Base-by-base conservation (phyloP, 2,888 invertebrate genomes). In the Eubasilissa splendida region DNA sequence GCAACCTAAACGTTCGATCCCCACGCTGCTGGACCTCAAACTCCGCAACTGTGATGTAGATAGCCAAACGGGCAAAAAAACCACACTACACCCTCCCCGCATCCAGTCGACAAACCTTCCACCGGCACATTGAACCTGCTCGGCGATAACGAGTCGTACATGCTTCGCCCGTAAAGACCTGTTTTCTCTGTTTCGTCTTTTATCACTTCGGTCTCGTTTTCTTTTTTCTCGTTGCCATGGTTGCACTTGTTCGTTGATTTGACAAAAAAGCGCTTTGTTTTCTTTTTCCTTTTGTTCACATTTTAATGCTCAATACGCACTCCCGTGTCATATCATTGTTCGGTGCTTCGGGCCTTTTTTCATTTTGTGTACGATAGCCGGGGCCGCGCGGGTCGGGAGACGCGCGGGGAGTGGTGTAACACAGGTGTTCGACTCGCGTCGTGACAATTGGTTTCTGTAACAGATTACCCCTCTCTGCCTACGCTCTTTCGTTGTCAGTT, bases 341-440 rank as follows among this genome's bases (percentile, higher is more conserved):
- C 11, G 14, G n/a, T 31, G 12, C n/a, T 3, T 54, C 31, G 54
- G 52, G n/a, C 3, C 9, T 22, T 9, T 63, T 14, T 14, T 9
- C n/a, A 10, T 68, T 68, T 50, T 11, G 22, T 68, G 22, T 68
- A 33, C 14, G 33, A 5, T 4, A 2, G 9, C 73, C n/a, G 73
- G 12, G 22, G 33, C 14, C 63, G 11, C 63, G 9, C 10, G 4
- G 31, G n/a, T 22, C 22, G 59, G 9, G 22, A 60, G 8, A 1
- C 60, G 22, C 14, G 63, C 5, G 31, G 63, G 63, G 9, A 33
- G 63, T 68, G 22, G 76, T 70, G 80, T 76, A 76, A 76, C 70
- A 78, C 78, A 78, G 78, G 78, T 78, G 78, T 71, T 22, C 31
- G 31, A n/a, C 63, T 76, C 66, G 50, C 59, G 11, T 71, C 74